Conservation (phyloP, 2,113 vertebrate genomes). For the Macroglossus sobrinus region DNA sequence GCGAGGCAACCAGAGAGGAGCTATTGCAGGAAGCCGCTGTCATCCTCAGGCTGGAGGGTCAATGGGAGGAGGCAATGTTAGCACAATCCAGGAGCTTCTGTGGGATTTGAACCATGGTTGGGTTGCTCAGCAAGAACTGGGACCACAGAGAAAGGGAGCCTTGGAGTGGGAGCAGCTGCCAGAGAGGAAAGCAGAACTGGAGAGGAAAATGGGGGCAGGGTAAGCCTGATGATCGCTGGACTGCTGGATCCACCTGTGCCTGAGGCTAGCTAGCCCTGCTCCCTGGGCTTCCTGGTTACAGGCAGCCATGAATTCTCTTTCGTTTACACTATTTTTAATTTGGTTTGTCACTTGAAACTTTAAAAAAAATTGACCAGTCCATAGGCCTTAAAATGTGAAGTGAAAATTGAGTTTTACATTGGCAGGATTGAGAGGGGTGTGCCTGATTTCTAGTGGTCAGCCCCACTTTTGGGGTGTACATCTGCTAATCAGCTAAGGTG, state of each 20-base stretch:
- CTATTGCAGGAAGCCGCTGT: neutral
- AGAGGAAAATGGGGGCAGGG: neutral
- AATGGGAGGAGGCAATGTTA: neutral
- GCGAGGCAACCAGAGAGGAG: neutral
- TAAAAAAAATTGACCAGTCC: neutral
- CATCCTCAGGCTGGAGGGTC: neutral
- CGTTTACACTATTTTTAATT: neutral
- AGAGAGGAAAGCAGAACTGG: neutral
- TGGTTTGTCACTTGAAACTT: neutral
- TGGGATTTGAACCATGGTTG: neutral
- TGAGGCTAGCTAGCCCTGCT: neutral
- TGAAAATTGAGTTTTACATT: neutral
- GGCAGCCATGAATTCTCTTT: neutral
- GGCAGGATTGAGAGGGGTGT: neutral
- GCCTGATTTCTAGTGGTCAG: neutral
- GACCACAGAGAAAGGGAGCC: neutral
- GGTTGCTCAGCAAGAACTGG: neutral
- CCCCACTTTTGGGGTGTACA: rapidly evolving
- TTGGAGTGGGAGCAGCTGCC: neutral
- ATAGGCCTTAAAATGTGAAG: neutral
- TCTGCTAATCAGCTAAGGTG: neutral
- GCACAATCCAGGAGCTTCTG: neutral
- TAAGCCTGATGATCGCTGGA: neutral
- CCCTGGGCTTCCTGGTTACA: neutral
- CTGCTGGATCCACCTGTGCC: neutral